Percentiles rank a stretch among this genome's conserved stretches.
These are phyloP conservation scores for Branchellion lobata DNA, from an alignment of 2,888 invertebrate species.

Conservation along the genomic window DNA sequence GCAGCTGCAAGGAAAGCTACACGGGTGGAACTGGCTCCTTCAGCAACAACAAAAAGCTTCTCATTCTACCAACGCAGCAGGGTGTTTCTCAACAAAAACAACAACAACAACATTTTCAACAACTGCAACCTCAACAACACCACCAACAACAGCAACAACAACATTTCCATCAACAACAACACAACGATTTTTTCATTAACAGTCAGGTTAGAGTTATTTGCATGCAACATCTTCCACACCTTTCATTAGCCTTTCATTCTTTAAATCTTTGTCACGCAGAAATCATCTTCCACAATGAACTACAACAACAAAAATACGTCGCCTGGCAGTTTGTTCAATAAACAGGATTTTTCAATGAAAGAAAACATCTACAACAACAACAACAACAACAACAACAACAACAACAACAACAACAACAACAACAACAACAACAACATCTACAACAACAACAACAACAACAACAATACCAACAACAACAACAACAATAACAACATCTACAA, in stretches of 20 bases:
- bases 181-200: too few relatives aligned
- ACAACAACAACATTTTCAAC: slow-evolving; percentile 1
- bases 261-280: too few relatives aligned
- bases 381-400: not conserved
- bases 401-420: slow-evolving; percentile 7
- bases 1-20: slow-evolving; percentile 11
- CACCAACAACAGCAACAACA: not conserved
- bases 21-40: not conserved
- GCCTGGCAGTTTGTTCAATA: not conserved
- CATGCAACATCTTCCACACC: too few relatives aligned
- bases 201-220: too few relatives aligned
- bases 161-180: not conserved
- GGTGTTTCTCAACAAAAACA: not conserved
- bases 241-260: too few relatives aligned
- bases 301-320: not conserved
- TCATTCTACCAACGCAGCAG: not conserved
- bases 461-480: not conserved
- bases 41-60: not conserved
- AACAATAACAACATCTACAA: not conserved
- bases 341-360: not conserved
- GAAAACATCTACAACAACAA: not conserved
- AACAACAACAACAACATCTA: slow-evolving; percentile 5
- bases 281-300: too few relatives aligned
- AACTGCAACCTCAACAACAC: not conserved
- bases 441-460: slow-evolving; percentile 8